Conservation (phyloP, 2,888 invertebrate species). For the Acronicta leporina region DNA sequence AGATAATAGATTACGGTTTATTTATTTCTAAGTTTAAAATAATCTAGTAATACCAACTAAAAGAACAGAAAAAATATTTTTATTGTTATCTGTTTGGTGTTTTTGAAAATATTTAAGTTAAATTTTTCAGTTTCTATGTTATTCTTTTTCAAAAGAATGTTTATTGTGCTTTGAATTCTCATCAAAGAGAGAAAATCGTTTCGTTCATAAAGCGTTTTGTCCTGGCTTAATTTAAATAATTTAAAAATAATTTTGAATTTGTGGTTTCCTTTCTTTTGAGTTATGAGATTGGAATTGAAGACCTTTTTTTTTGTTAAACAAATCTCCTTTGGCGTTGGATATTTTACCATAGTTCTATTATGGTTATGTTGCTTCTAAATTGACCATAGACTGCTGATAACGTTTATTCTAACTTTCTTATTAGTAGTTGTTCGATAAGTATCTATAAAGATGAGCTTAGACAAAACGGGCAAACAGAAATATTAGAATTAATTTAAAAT, state of each 20-base stretch:
- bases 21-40: neutral
- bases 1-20: neutral
- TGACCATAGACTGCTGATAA: too few species aligned
- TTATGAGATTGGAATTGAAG: neutral
- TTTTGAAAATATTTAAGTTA: neutral
- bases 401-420: too few species aligned
- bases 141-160: neutral
- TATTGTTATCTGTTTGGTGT: neutral
- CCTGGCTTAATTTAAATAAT: neutral
- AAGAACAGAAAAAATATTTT: too few species aligned
- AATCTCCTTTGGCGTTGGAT: neutral
- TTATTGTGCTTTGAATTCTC: neutral
- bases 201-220: neutral
- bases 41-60: neutral
- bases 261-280: neutral
- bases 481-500: too few species aligned
- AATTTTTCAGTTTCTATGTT: neutral
- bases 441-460: too few species aligned
- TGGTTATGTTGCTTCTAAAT: too few species aligned
- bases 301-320: neutral
- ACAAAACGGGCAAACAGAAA: too few species aligned
- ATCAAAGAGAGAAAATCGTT: neutral
- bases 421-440: too few species aligned
- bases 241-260: neutral
- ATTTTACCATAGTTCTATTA: too few species aligned